Evolutionary conservation across 2,113 vertebrate species (phyloP), one percentile per base, ranked within the genome.

Genomic region (Gambusia affinis): DNA sequence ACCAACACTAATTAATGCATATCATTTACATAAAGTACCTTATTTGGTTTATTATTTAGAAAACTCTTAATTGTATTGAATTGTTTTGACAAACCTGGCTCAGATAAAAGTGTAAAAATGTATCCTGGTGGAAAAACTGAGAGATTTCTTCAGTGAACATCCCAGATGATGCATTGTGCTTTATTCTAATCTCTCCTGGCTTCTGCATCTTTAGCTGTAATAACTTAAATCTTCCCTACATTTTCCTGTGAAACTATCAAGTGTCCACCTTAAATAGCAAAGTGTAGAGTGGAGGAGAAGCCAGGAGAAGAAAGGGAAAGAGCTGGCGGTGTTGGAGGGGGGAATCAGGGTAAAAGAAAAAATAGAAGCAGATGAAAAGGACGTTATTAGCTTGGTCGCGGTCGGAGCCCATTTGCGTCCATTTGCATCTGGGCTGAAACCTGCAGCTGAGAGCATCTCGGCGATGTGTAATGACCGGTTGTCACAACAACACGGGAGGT

Each of bases 401-500:
- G 96, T 96, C 96, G 94, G 95, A 96, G 96, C 95, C 96, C 97
- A 99, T 99, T 99, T 98, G 96, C 88, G 96, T 95, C 97, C 96
- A 98, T 99, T 98, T 99, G 96, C 96, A 96, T 97, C 95, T 95
- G 95, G 72, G 95, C 92, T 93, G 95, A 95, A 97, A 96, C 95
- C 96, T 95, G 95, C 96, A 97, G 97, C 97, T 98, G 97, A 97
- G 96, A 97, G 96, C 95, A 95, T 94, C 93, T 95, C 95, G 91
- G 92, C 88, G 94, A 96, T 95, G 96, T 95, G 94, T 99, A 99
- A 99, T 99, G 97, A 99, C 93, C 92, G 97, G 97, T 97, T 99
- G 98, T 99, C 98, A 99, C 97, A 99, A 98, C 97, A 99, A 96
- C 93, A 79, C 96, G 95, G 96, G 96, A 97, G 97, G 97, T 97